Evolutionary conservation across 1,140 invertebrate genomes (phyloP).

Genomic region (Meloidogyne hapla): DNA sequence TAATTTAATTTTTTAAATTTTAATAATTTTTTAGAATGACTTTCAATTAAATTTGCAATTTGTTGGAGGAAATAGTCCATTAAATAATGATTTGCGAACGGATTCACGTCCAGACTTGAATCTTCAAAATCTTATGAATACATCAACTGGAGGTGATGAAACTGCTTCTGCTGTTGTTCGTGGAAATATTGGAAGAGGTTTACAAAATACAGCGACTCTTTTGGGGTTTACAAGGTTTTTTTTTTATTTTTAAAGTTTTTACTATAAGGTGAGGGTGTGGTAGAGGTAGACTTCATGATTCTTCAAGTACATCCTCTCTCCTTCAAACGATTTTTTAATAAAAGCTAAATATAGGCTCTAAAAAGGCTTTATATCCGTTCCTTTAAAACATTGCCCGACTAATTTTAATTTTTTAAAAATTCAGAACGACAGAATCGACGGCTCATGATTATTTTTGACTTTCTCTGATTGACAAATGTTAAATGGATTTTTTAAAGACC

Average conservation of each 20-base stretch:
- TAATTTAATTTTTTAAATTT: background rate
- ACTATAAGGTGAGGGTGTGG: too few relatives aligned
- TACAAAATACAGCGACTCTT: background rate
- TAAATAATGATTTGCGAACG: background rate
- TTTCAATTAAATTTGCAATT: conserved; percentile 2
- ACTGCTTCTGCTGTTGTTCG: background rate
- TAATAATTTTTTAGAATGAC: background rate
- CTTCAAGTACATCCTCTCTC: too few relatives aligned
- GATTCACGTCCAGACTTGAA: background rate
- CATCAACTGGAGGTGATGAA: background rate
- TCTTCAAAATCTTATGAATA: conserved; percentile 6
- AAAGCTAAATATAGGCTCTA: too few relatives aligned
- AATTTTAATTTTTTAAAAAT: background rate
- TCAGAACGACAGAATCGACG: background rate
- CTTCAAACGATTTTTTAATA: too few relatives aligned
- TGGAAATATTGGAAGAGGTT: background rate
- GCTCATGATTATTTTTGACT: background rate
- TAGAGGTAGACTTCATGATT: too few relatives aligned
- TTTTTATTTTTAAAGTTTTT: background rate
- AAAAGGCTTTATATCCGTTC: too few relatives aligned
- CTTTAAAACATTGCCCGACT: too few relatives aligned
- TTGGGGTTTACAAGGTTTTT: background rate
- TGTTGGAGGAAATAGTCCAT: background rate
- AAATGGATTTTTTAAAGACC: too few relatives aligned
- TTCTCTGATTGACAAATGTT: background rate